phyloP scores from a whole-genome alignment of 2,888 invertebrate species.

The Chrysopilus asiliformis region DNA sequence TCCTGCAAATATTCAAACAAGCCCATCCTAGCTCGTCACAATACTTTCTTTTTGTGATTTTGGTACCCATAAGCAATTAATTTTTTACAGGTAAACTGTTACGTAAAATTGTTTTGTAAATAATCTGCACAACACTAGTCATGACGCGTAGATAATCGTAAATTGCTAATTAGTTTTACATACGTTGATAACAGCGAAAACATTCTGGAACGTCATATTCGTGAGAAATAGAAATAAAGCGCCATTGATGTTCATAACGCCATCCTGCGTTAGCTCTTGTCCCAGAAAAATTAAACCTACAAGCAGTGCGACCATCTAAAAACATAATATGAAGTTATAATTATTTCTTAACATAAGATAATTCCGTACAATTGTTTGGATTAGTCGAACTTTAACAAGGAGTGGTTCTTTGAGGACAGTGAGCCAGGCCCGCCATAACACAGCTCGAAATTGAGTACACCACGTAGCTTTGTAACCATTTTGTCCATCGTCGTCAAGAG shows the following conservation, averaged over 20 bases:
- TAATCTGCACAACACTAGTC: too few species aligned
- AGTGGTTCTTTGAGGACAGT: constrained; percentile 82
- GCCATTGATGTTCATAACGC: constrained; percentile 89
- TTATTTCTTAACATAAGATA: constrained; percentile 6
- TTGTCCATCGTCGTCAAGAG: constrained; percentile 10
- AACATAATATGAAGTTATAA: background rate
- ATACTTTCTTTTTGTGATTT: too few species aligned
- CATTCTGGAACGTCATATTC: constrained; percentile 88
- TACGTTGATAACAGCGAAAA: constrained; percentile 89
- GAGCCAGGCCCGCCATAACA: constrained; percentile 83
- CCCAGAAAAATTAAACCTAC: constrained; percentile 80
- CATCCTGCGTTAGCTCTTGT: constrained; percentile 68
- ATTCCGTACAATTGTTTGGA: constrained; percentile 73
- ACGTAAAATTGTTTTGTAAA: constrained; percentile 1
- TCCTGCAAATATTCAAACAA: too few species aligned
- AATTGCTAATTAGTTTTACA: constrained; percentile 36
- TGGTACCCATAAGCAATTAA: too few species aligned
- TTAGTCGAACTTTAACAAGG: constrained; percentile 72
- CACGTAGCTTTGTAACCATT: constrained; percentile 65
- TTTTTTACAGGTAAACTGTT: too few species aligned
- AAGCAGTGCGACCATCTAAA: constrained; percentile 76
- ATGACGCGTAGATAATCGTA: too few species aligned
- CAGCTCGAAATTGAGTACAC: constrained; percentile 76
- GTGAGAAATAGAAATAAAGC: constrained; percentile 80
- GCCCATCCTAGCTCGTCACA: too few species aligned